phyloP scores from a whole-genome alignment of 2,113 vertebrate genomes.

The Bubo scandiacus region DNA sequence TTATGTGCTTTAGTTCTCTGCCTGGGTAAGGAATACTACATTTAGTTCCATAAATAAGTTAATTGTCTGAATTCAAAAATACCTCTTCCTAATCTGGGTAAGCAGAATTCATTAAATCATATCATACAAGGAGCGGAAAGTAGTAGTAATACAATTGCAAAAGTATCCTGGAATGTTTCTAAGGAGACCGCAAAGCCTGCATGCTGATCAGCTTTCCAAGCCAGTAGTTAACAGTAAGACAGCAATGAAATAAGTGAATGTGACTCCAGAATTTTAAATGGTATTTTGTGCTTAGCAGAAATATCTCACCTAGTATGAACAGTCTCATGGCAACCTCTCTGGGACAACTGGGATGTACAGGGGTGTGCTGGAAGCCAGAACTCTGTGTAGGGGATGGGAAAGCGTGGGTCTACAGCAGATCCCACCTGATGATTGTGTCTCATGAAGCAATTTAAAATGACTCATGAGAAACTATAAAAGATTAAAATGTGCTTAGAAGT shows the following conservation, averaged over 20 bases:
- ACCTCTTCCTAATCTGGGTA: neutral
- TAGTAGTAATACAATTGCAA: neutral
- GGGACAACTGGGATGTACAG: neutral
- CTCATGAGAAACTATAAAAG: neutral
- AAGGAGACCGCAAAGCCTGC: neutral
- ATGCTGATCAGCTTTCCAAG: neutral
- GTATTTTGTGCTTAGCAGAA: neutral
- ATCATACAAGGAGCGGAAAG: neutral
- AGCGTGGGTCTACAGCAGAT: neutral
- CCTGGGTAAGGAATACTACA: neutral
- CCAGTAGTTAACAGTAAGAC: neutral
- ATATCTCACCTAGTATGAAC: neutral
- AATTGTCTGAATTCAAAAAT: slow-evolving; percentile 21
- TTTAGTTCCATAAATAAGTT: neutral
- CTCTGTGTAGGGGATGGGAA: neutral
- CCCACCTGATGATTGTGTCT: neutral
- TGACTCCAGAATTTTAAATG: neutral
- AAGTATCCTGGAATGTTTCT: neutral
- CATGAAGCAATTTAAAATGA: neutral
- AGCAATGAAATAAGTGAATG: neutral
- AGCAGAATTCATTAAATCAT: slow-evolving; percentile 8
- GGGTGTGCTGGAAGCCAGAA: neutral
- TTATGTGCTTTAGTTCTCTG: neutral
- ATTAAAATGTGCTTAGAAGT: neutral
- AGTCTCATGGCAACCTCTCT: neutral